phyloP scores from a whole-genome alignment of 2,113 vertebrate species.

The Phalacrocorax aristotelis region DNA sequence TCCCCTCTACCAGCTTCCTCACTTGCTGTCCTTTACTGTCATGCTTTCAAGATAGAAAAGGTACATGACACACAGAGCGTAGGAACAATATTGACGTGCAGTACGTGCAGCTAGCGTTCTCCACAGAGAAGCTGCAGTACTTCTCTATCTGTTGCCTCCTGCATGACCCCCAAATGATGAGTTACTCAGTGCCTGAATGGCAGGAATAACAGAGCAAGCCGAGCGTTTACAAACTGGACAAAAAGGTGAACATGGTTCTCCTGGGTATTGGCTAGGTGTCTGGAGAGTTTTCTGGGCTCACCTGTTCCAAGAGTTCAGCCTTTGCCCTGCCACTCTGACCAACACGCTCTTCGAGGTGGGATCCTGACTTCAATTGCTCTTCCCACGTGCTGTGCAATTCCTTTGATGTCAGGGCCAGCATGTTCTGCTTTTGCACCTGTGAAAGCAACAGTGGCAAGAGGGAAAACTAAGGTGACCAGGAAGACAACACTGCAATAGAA shows the following conservation, averaged over 20 bases:
- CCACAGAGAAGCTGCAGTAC: neutral
- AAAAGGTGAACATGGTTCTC: neutral
- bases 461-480: neutral
- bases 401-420: constrained; percentile 76
- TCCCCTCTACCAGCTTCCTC: constrained; percentile 82
- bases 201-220: neutral
- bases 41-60: constrained; percentile 71
- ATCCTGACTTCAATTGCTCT: constrained; percentile 82
- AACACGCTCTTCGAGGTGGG: constrained; percentile 77
- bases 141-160: neutral
- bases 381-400: constrained; percentile 83
- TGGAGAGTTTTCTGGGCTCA: neutral
- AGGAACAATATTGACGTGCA: neutral
- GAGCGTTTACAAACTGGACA: rapidly evolving
- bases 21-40: constrained; percentile 85
- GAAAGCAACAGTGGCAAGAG: neutral
- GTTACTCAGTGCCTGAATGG: neutral
- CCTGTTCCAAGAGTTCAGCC: constrained; percentile 42
- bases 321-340: constrained; percentile 68
- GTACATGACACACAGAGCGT: neutral
- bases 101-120: rapidly evolving
- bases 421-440: constrained; percentile 82
- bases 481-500: neutral
- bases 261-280: neutral
- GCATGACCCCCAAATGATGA: no score